Evolutionary conservation across 2,797 vertebrate species (phyloP), one percentile per base, ranked within the genome.

Genomic region (Hydrolagus colliei): DNA sequence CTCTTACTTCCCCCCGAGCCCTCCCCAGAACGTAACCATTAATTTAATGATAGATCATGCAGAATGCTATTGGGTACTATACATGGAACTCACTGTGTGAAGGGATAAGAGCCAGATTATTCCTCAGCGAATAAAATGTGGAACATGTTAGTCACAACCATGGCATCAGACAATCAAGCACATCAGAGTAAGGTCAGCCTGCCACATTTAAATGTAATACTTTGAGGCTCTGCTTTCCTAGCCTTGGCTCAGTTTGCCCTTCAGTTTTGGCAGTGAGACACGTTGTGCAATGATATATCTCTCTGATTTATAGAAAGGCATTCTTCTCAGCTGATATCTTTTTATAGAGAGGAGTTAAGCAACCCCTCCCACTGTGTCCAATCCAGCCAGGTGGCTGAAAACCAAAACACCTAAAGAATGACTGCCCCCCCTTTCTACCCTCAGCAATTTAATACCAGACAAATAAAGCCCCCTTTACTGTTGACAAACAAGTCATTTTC

Each of bases 161-260:
- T 84, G 65, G 65, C 79, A 84, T 84, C 79, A 52, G 32, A 84
- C 65, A 84, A 84, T 84, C 65, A 84, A 84, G 27, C 79, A 84
- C 71, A 84, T 84, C 79, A 84, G 32, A 84, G 65, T 84, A 68
- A 84, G 79, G 79, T 84, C 79, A 84, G 18, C 18, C 79, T 84
- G 79, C 79, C 65, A 84, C 79, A 71, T 84, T 84, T 84, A 20
- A 84, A 63, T 84, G 65, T 67, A 84, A 84, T 84, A 84, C 79
- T 84, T 84, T 84, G 65, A 71, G 79, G 67, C 67, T 84, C 79
- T 84, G 79, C 32, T 84, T 84, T 84, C 79, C 65, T 84, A 68
- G 79, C 79, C 79, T 68, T 84, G 79, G 79, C 32, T 65, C 41
- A 71, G 79, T 68, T 68, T 71, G 79, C 79, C 65, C 79, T 84